A percentile compares a stretch with the other conserved stretches of the same genome.
Conservation (phyloP, 2,888 invertebrate genomes). For the Ophion slaviceki region DNA sequence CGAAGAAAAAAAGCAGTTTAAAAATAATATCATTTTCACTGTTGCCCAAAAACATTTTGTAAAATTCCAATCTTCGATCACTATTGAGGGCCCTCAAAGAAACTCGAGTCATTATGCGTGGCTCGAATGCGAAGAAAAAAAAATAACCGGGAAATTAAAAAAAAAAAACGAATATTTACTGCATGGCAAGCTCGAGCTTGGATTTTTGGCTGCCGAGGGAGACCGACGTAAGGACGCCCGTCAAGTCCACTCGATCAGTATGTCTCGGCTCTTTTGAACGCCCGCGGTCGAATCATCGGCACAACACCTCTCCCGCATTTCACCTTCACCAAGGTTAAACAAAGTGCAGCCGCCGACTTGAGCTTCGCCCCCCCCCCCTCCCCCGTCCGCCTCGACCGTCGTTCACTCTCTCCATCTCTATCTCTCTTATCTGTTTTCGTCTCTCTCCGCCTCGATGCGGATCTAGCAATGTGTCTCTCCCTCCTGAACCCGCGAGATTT, state of each 20-base stretch:
- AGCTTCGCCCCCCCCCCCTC: conserved; percentile 11
- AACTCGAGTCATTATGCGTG: neutral
- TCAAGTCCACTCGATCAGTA: neutral
- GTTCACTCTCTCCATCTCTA: conserved; percentile 23
- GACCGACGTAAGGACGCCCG: neutral
- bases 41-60: neutral
- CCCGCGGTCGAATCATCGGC: conserved; percentile 33
- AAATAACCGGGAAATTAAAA: neutral
- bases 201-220: neutral
- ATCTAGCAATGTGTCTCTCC: conserved; percentile 14
- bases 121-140: neutral
- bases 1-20: too few relatives aligned
- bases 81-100: neutral
- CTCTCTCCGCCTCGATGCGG: neutral
- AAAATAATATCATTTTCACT: neutral
- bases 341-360: conserved; percentile 48
- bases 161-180: neutral
- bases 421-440: neutral
- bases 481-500: conserved; percentile 19
- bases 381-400: neutral
- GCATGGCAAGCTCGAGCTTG: neutral
- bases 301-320: conserved; percentile 63
- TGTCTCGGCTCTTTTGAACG: neutral
- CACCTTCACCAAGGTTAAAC: conserved; percentile 74
- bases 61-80: neutral